Percentiles rank a stretch among this genome's conserved stretches.
Evolutionary conservation across 2,113 vertebrate genomes (phyloP).

Genomic region (Varanus salvator): DNA sequence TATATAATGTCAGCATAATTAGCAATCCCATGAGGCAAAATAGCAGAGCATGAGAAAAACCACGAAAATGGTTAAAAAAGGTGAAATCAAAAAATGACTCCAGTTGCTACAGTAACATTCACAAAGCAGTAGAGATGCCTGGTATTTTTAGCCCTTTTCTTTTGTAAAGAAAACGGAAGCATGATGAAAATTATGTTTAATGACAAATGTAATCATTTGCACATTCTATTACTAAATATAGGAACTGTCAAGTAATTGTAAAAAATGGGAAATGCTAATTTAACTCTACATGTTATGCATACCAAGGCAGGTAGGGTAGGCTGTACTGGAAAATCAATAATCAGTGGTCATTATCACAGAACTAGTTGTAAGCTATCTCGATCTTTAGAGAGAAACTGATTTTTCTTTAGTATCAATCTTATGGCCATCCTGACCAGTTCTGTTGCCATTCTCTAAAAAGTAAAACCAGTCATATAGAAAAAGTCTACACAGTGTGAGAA

Average conservation of each 20-base stretch:
- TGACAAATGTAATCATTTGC: constrained; percentile 71
- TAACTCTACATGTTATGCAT: constrained; percentile 31
- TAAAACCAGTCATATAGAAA: neutral
- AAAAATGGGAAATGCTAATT: constrained; percentile 58
- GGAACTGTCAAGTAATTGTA: constrained; percentile 63
- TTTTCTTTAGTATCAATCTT: constrained; percentile 48
- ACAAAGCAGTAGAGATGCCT: constrained; percentile 41
- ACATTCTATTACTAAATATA: constrained; percentile 73
- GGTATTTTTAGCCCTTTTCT: constrained; percentile 69
- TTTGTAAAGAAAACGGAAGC: constrained; percentile 65
- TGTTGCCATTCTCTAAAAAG: neutral
- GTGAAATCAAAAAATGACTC: constrained; percentile 45
- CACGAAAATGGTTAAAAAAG: constrained; percentile 26
- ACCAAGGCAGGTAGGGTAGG: neutral
- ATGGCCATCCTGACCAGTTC: constrained; percentile 34
- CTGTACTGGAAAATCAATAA: constrained; percentile 57
- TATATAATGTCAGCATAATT: constrained; percentile 45
- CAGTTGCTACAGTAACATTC: constrained; percentile 35
- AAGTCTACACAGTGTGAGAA: neutral
- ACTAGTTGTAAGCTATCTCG: constrained; percentile 44
- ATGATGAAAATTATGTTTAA: constrained; percentile 59
- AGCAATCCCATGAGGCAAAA: constrained; percentile 51
- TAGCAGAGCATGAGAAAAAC: constrained; percentile 44
- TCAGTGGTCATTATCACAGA: constrained; percentile 64
- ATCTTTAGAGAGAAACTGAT: constrained; percentile 30